These are phyloP conservation scores for Pammene aurita DNA, from an alignment of 2,888 invertebrate genomes.

Conservation along the genomic window DNA sequence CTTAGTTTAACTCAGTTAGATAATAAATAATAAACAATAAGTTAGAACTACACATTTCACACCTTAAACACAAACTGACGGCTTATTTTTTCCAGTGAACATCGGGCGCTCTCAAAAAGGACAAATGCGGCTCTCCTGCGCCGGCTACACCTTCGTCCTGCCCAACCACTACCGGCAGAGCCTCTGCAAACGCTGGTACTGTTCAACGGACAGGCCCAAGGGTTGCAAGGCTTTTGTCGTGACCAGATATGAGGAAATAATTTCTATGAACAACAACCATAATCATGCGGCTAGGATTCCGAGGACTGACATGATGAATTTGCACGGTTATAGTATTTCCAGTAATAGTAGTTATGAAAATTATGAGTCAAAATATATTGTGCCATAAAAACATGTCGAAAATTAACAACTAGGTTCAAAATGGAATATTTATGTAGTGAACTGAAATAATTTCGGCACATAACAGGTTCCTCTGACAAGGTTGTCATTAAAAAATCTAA, in stretches of 20 bases:
- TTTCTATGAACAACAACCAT: slow-evolving; percentile 48
- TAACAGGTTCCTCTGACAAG: too few species aligned
- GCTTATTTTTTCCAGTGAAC: slow-evolving; percentile 20
- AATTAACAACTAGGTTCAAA: too few species aligned
- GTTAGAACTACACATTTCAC: too few species aligned
- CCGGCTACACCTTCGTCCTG: slow-evolving; percentile 30
- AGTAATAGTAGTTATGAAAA: too few species aligned
- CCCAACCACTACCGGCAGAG: slow-evolving; percentile 25
- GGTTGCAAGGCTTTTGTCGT: slow-evolving; percentile 55
- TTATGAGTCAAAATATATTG: too few species aligned
- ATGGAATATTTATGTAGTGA: too few species aligned
- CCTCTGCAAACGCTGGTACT: slow-evolving; percentile 52
- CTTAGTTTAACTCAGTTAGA: too few species aligned
- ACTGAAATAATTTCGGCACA: too few species aligned
- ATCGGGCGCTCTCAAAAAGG: slow-evolving; percentile 35
- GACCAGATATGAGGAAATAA: slow-evolving; percentile 47
- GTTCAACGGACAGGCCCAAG: slow-evolving; percentile 53
- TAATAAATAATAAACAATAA: too few species aligned
- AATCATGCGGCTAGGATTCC: slow-evolving; percentile 40
- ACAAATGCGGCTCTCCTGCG: slow-evolving; percentile 36
- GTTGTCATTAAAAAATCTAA: too few species aligned
- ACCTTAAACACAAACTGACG: neutral
- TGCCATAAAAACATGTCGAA: too few species aligned
- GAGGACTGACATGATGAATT: neutral
- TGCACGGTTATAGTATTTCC: too few species aligned